Evolutionary conservation across 2,797 vertebrate species (phyloP).

Genomic region (Helicolenus hilgendorfi): DNA sequence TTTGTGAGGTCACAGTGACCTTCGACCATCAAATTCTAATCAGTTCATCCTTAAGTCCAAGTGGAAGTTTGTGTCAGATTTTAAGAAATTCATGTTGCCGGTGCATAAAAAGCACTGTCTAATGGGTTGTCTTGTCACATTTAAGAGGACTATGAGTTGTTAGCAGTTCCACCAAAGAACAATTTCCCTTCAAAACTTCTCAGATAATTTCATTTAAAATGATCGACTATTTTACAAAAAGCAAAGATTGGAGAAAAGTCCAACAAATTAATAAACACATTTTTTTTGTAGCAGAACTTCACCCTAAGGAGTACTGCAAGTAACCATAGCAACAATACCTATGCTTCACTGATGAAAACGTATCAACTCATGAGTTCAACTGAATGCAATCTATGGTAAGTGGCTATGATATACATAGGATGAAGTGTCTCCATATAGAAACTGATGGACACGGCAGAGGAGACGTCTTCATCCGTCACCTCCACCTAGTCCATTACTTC

Average conservation of each 20-base stretch:
- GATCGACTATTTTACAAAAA: not conserved
- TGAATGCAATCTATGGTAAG: not conserved
- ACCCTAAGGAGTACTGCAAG: not conserved
- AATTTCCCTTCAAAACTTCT: not conserved
- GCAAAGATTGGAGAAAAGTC: not conserved
- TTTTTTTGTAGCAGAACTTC: not conserved
- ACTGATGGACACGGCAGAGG: not conserved
- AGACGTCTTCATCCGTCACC: not conserved
- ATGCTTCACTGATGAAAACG: not conserved
- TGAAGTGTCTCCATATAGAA: not conserved
- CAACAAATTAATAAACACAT: not conserved
- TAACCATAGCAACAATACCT: not conserved
- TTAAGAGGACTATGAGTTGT: not conserved
- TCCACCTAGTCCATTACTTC: not conserved
- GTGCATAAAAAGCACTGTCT: not conserved
- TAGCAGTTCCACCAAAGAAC: not conserved
- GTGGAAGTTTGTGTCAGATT: too few species aligned
- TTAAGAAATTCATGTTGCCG: too few species aligned
- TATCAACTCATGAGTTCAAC: not conserved
- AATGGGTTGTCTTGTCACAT: not conserved
- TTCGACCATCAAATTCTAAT: too few species aligned
- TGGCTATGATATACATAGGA: not conserved
- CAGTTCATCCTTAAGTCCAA: too few species aligned
- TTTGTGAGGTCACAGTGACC: too few species aligned
- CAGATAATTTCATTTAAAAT: not conserved